Base-by-base conservation (phyloP, 1,140 invertebrate species). In the Meloidogyne floridensis region DNA sequence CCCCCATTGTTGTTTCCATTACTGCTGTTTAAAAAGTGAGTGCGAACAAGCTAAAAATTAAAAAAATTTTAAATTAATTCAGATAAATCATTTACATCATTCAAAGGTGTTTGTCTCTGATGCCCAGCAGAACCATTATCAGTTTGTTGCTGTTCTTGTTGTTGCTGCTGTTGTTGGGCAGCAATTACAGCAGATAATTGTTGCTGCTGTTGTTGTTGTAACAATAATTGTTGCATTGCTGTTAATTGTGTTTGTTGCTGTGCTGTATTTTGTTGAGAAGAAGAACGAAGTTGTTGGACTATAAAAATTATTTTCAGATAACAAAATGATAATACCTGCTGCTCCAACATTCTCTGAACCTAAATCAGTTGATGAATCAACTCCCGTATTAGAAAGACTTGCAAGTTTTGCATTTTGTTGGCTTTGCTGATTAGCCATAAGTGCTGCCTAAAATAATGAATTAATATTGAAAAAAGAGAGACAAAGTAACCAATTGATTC, bases 141-240 rank as follows among this genome's bases (percentile, higher is more conserved):
- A 51, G 42, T 51, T 56, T 56, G 75, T 42, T 81, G 80, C 75
- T 77, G 47, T 56, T 75, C 18, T 65, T 56, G 75, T 51, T 81
- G 80, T 69, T 81, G 80, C 13, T 81, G 80, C n/a, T 81, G 80
- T 20, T 73, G 72, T 59, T 81, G 80, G 13, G 70, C 42, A 47
- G 77, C 77, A 11, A 72, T 51, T n/a, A 56, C 77, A 79, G 77
- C 59, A 9, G 59, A 51, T 72, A 71, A 32, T 54, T 82, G 74
- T n/a, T 82, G 81, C 59, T 82, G 81, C 3, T 82, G 81, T 42
- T 82, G 81, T 20, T 56, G 53, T 54, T 82, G 81, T 81, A 80
- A 51, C 9, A 80, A 77, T 18, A 80, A 20, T 59, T 80, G 80
- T 43, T 80, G 80, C 75, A 80, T 80, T 43, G 73, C 72, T 56